Evolutionary conservation across 2,797 vertebrate genomes (phyloP), one percentile per base, ranked within the genome.

Genomic region (Enteromius anoplus): DNA sequence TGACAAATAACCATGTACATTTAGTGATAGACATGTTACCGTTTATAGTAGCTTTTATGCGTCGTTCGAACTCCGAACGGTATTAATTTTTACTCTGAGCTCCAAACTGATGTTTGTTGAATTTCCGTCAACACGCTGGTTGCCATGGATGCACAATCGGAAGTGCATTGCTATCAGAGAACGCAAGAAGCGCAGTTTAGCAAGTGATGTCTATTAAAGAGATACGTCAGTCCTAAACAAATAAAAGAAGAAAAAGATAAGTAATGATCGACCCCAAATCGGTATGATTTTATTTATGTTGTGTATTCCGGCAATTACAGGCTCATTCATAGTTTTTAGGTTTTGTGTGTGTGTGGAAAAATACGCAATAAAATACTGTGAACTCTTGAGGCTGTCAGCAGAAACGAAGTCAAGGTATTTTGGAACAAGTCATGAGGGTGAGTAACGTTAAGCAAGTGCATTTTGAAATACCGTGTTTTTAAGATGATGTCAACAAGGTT

Each of bases 121-220:
- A 58, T 14, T 81, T 82, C 58, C 42, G 84, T 81, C 83, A 85
- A 87, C 86, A 87, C 3, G 23, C 32, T 11, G 21, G 87, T 89
- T 87, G 75, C 85, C 71, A 89, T 85, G 82, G 88, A 47, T 80
- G 85, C 79, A 21, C 14, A 65, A 34, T 8, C 72, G 82, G 78
- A 81, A 80, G 78, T 80, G 78, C 23, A 45, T 51, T 66, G 62
- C 45, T 23, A 6, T 66, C 45, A 66, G 17, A 29, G 9, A 64
- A 64, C 58, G 5, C 55, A 9, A 58, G 72, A 12, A 40, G 51
- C 6, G 34, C 37, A 19, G 26, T 78, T 47, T 3, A 21, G 42
- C 51, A 2, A n/a, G 47, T 14, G 53, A 17, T 15, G 9, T 9
- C 7, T 29, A 42, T 47, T 26, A 17, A 47, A 45, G 40, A n/a